phyloP scores from a whole-genome alignment of 2,113 vertebrate species.

The Lycaon pictus region DNA sequence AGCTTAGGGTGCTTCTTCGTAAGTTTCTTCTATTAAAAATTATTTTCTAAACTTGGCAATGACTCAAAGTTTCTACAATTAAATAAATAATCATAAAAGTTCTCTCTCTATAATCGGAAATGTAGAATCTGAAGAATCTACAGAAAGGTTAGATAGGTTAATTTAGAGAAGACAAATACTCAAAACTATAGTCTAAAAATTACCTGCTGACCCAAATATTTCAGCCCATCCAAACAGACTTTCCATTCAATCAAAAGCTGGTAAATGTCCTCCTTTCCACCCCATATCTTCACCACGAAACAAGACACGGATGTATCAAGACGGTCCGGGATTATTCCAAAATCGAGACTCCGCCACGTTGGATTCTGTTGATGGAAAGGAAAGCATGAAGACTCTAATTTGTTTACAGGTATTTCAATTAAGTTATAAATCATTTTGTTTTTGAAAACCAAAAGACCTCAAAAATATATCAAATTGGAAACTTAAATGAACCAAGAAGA shows the following conservation, averaged over 20 bases:
- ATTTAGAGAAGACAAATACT: not conserved
- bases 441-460: slow-evolving; percentile 35
- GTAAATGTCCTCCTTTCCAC: slow-evolving; percentile 88
- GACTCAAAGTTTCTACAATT: not conserved
- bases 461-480: slow-evolving; percentile 15
- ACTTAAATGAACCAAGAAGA: slow-evolving; percentile 39
- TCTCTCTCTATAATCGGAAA: slow-evolving; percentile 20
- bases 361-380: slow-evolving; percentile 91
- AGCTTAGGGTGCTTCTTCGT: not conserved
- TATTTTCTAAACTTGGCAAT: slow-evolving; percentile 22
- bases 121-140: not conserved
- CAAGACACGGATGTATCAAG: slow-evolving; percentile 97
- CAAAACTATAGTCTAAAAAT: slow-evolving; percentile 9
- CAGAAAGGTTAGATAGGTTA: not conserved
- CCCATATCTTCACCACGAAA: slow-evolving; percentile 98
- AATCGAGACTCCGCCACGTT: slow-evolving; percentile 98
- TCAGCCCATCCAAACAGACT: slow-evolving; percentile 96
- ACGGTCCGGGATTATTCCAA: slow-evolving; percentile 95
- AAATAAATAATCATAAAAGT: not conserved
- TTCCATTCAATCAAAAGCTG: slow-evolving; percentile 98
- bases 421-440: slow-evolving; percentile 12
- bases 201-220: slow-evolving; percentile 98
- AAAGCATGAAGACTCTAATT: slow-evolving; percentile 27
- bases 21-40: not conserved
- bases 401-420: slow-evolving; percentile 45